Evolutionary conservation across 2,797 vertebrate species (phyloP).

Genomic region (Sebastes reedi): DNA sequence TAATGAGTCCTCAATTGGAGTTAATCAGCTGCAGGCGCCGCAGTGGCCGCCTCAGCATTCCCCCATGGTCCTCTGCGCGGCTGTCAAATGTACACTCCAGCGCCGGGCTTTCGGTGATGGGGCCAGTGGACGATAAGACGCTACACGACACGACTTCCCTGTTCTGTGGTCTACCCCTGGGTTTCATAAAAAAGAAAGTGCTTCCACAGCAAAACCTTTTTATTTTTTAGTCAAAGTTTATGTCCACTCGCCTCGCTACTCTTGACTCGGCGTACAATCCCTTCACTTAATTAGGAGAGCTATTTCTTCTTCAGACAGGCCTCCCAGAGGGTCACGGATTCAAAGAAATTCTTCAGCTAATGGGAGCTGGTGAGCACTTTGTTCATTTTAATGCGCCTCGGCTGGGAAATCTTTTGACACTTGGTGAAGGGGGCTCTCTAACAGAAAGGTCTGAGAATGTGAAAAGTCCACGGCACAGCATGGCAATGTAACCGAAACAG

Average conservation of each 20-base stretch:
- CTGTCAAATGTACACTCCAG: constrained; percentile 22
- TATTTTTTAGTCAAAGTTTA: constrained; percentile 68
- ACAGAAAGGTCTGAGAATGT: constrained; percentile 48
- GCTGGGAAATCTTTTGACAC: constrained; percentile 66
- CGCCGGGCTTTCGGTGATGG: background rate
- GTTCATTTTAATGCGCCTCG: constrained; percentile 67
- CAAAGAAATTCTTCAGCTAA: constrained; percentile 65
- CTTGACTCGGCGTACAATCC: constrained; percentile 42
- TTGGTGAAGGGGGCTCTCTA: constrained; percentile 12
- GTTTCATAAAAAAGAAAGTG: constrained; percentile 66
- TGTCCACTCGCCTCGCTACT: constrained; percentile 45
- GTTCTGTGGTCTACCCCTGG: constrained; percentile 16
- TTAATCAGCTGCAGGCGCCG: constrained; percentile 64
- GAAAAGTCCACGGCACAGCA: constrained; percentile 15
- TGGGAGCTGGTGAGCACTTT: constrained; percentile 69
- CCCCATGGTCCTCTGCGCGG: constrained; percentile 1
- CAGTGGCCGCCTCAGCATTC: constrained; percentile 31
- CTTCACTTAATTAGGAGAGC: constrained; percentile 75
- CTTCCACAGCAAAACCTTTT: constrained; percentile 42
- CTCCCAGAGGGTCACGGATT: constrained; percentile 62
- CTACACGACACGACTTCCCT: constrained; percentile 4
- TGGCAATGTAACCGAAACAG: constrained; percentile 7
- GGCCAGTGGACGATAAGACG: constrained; percentile 4
- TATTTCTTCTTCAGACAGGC: constrained; percentile 65
- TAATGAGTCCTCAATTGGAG: constrained; percentile 74